phyloP scores from a whole-genome alignment of 2,888 invertebrate species.

The Flexamia atlantica region DNA sequence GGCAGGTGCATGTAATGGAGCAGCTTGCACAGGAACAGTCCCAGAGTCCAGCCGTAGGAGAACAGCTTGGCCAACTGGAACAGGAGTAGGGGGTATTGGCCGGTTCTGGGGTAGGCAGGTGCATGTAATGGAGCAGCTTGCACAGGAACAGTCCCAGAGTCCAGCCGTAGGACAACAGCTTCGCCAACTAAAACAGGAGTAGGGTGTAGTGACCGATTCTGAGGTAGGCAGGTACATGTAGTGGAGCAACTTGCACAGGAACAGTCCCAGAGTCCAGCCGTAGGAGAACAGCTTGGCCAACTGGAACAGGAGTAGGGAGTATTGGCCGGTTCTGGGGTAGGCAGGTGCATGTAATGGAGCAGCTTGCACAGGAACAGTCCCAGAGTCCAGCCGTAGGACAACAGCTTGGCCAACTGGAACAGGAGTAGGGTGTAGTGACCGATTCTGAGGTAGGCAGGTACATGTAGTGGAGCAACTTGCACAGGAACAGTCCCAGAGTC shows the following conservation, averaged over 20 bases:
- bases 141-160: conserved; percentile 82
- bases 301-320: no score
- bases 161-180: conserved; percentile 84
- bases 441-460: no score
- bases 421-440: no score
- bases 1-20: conserved; percentile 86
- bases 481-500: conserved; percentile 82
- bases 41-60: conserved; percentile 84
- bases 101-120: no score
- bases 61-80: conserved; percentile 83
- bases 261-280: conserved; percentile 82
- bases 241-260: conserved; percentile 83
- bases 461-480: no score
- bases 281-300: conserved; percentile 82
- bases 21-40: conserved; percentile 81
- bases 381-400: conserved; percentile 84
- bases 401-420: no score
- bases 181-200: no score
- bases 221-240: no score
- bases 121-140: conserved; percentile 84
- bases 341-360: no score
- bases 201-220: no score
- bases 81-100: no score
- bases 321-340: no score
- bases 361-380: conserved; percentile 82